phyloP scores from a whole-genome alignment of 2,797 vertebrate species.

The Columba guinea region DNA sequence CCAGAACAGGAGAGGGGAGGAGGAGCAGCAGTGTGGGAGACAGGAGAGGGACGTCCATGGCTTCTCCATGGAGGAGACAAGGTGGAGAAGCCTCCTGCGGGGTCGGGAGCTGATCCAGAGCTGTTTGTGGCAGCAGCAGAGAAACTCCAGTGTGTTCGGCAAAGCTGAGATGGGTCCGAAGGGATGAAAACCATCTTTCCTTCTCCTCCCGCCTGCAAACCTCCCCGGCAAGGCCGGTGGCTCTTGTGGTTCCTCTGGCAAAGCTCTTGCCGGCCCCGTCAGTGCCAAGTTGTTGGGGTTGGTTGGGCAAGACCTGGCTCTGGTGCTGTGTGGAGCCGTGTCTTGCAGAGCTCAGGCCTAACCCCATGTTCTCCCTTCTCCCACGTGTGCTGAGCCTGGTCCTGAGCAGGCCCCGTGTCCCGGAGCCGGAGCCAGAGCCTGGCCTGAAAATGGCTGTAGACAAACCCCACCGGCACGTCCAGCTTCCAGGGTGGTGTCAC shows the following conservation, averaged over 20 bases:
- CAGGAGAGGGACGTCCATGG: neutral
- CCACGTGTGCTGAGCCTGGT: neutral
- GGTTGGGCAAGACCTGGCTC: neutral
- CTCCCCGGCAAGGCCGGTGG: fast-evolving
- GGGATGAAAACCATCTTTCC: neutral
- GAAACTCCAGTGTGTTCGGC: neutral
- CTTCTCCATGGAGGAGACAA: neutral
- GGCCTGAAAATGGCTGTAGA: neutral
- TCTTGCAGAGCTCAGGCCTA: neutral
- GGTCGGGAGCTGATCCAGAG: neutral
- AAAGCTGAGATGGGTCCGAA: neutral
- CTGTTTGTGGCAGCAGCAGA: neutral
- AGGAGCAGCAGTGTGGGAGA: neutral
- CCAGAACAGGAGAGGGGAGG: neutral
- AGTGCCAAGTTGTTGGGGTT: neutral
- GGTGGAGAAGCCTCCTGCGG: neutral
- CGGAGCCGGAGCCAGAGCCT: fast-evolving
- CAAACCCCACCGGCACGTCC: neutral
- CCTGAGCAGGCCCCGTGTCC: fast-evolving
- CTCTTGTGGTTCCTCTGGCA: neutral
- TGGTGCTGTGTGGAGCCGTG: neutral
- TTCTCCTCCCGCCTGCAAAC: too few relatives aligned
- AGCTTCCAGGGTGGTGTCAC: neutral
- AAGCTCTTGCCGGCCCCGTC: neutral
- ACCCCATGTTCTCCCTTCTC: neutral